These are phyloP conservation scores for Diplolepis rosae DNA, from an alignment of 2,888 invertebrate species.

Conservation along the genomic window DNA sequence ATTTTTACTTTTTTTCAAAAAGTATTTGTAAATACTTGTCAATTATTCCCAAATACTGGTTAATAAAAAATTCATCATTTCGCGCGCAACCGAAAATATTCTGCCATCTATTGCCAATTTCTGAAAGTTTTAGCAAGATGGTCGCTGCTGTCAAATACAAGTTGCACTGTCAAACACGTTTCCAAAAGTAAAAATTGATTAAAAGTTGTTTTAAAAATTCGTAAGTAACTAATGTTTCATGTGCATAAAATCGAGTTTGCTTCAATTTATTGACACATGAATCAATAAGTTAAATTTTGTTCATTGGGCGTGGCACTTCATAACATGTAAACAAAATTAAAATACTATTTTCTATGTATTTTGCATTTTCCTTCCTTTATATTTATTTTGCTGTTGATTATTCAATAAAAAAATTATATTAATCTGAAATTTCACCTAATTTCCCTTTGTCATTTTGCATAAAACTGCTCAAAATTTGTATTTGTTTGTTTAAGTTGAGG, in stretches of 20 bases:
- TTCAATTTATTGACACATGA: background rate
- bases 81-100: no score
- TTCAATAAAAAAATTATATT: background rate
- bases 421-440: background rate
- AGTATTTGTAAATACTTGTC: no score
- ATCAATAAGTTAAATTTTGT: background rate
- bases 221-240: background rate
- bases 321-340: background rate
- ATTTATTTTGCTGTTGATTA: background rate
- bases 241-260: background rate
- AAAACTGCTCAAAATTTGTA: background rate
- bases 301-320: slow-evolving; percentile 7
- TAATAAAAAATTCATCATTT: no score
- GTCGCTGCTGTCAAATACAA: slow-evolving; percentile 59
- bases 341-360: background rate
- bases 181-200: background rate
- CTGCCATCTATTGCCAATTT: slow-evolving; percentile 26
- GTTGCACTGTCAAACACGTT: slow-evolving; percentile 51
- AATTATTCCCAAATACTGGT: no score
- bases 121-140: slow-evolving; percentile 2
- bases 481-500: background rate
- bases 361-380: background rate
- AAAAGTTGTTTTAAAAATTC: background rate
- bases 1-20: no score
- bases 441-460: background rate